Conservation (phyloP, 2,888 invertebrate species). For the Lordiphosa fenestrarum region DNA sequence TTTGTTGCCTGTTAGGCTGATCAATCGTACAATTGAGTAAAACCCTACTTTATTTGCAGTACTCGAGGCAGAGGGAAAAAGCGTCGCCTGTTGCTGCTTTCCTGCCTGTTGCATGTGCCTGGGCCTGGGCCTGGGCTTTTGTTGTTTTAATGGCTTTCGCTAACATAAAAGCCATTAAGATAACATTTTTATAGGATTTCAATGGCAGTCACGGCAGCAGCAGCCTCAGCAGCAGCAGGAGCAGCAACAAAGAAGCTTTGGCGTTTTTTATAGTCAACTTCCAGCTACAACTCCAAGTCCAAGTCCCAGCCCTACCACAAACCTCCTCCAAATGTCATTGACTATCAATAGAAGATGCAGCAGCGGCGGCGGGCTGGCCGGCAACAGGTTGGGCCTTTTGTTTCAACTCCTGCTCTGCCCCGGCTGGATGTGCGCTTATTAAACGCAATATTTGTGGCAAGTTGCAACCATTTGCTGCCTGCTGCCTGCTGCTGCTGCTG, state of each 20-base stretch:
- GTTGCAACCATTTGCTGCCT: slow-evolving; percentile 48
- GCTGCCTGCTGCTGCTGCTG: slow-evolving; percentile 37
- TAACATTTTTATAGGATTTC: slow-evolving; percentile 76
- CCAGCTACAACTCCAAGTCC: slow-evolving; percentile 62
- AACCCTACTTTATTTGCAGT: slow-evolving; percentile 72
- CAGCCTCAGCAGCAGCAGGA: slow-evolving; percentile 25
- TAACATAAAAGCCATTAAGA: slow-evolving; percentile 78
- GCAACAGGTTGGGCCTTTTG: slow-evolving; percentile 14
- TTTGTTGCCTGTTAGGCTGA: slow-evolving; percentile 56
- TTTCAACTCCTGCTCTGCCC: slow-evolving; percentile 6
- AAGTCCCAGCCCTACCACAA: slow-evolving; percentile 36
- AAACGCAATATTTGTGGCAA: slow-evolving; percentile 75
- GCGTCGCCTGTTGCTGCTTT: slow-evolving; percentile 40
- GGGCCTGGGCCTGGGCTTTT: slow-evolving; percentile 39
- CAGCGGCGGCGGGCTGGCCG: slow-evolving; percentile 7
- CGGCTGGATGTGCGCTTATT: slow-evolving; percentile 63
- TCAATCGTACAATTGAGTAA: slow-evolving; percentile 75
- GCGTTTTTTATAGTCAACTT: slow-evolving; percentile 37
- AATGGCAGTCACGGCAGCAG: slow-evolving; percentile 65
- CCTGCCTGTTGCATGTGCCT: slow-evolving; percentile 44
- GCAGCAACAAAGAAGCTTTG: slow-evolving; percentile 37
- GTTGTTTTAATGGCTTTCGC: slow-evolving; percentile 70
- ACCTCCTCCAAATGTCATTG: slow-evolving; percentile 52
- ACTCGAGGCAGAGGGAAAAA: slow-evolving; percentile 4
- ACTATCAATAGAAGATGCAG: slow-evolving; percentile 33